Conservation (phyloP, 2,113 vertebrate species). For the Saccopteryx leptura region DNA sequence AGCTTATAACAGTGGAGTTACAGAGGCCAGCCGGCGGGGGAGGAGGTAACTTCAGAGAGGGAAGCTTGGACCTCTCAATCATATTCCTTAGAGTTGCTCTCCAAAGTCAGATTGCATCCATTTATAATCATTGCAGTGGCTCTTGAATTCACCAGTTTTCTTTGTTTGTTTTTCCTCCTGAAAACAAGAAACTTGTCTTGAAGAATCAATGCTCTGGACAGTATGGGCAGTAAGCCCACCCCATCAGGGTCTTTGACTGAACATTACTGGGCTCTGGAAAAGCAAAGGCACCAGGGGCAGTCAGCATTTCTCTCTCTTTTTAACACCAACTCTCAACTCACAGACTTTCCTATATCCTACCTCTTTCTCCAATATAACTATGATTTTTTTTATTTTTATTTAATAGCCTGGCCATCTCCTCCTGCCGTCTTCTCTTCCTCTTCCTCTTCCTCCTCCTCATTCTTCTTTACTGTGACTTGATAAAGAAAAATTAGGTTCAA, state of each 20-base stretch:
- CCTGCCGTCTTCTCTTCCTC: not conserved
- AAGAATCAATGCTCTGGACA: not conserved
- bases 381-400: not conserved
- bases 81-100: not conserved
- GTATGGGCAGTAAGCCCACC: too few relatives aligned
- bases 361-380: accelerated
- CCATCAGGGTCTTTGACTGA: not conserved
- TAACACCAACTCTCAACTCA: not conserved
- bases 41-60: not conserved
- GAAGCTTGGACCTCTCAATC: not conserved
- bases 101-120: not conserved
- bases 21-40: not conserved
- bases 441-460: not conserved
- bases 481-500: not conserved
- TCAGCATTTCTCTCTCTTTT: not conserved
- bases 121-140: not conserved
- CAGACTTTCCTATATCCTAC: not conserved
- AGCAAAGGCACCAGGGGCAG: accelerated
- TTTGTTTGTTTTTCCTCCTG: not conserved
- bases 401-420: not conserved
- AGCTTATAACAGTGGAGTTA: not conserved
- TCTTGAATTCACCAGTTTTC: not conserved
- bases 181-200: not conserved
- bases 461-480: not conserved
- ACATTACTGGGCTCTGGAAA: too few relatives aligned